Evolutionary conservation across 2,888 invertebrate species (phyloP).

Genomic region (Drosophila rubida): DNA sequence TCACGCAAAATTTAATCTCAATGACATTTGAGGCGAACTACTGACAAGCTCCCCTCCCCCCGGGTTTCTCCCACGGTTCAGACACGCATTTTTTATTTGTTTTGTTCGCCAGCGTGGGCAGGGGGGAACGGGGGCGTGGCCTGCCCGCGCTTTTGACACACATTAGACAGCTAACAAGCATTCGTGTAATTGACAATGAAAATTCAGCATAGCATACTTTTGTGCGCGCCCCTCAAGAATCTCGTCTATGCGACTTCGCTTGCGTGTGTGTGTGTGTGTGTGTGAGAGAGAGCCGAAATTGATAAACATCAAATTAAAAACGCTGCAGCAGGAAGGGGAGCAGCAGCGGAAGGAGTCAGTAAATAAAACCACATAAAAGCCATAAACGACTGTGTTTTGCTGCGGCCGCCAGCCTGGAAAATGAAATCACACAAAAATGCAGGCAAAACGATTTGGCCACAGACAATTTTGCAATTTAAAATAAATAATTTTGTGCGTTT

Average conservation of each 20-base stretch:
- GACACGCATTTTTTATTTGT: constrained; percentile 15
- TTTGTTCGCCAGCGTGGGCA: no score
- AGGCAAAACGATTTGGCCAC: constrained; percentile 73
- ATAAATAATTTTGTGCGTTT: constrained; percentile 69
- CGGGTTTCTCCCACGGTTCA: no score
- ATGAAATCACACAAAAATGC: constrained; percentile 46
- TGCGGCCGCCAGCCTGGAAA: constrained; percentile 48
- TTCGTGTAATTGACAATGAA: constrained; percentile 62
- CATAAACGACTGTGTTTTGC: constrained; percentile 68
- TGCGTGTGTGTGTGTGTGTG: neutral
- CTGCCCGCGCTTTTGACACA: constrained; percentile 40
- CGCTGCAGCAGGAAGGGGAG: constrained; percentile 35
- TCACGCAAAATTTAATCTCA: constrained; percentile 81
- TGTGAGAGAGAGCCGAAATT: constrained; percentile 38
- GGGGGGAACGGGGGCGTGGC: constrained; percentile 34
- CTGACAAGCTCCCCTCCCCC: constrained; percentile 25
- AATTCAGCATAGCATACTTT: constrained; percentile 48
- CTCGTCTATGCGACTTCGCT: constrained; percentile 2
- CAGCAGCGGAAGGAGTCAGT: constrained; percentile 46
- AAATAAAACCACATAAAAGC: constrained; percentile 71
- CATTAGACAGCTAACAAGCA: constrained; percentile 68
- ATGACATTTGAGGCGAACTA: constrained; percentile 78
- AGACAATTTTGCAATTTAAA: constrained; percentile 79
- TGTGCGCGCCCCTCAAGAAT: constrained; percentile 22
- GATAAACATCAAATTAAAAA: constrained; percentile 77